Evolutionary conservation across 2,888 invertebrate species (phyloP).

Genomic region (Orchesellides sinensis): DNA sequence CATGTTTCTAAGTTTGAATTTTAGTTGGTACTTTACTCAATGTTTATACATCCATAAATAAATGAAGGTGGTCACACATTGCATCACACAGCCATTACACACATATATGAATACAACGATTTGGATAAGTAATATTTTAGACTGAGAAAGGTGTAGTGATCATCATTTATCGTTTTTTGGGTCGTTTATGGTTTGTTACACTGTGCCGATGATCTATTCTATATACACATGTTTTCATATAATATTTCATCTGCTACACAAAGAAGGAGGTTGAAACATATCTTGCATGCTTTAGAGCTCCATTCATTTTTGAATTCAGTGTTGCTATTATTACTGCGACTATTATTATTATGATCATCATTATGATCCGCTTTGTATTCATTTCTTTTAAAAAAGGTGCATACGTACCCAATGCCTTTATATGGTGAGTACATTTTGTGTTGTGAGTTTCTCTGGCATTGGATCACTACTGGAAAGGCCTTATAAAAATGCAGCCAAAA

Average conservation of each 20-base stretch:
- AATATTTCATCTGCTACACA: slow-evolving; percentile 16
- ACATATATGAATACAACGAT: not conserved
- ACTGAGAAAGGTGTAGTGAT: slow-evolving; percentile 30
- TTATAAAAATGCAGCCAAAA: not conserved
- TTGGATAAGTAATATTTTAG: too few relatives aligned
- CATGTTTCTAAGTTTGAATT: not conserved
- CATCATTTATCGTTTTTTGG: slow-evolving; percentile 16
- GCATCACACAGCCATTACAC: not conserved
- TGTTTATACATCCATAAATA: not conserved
- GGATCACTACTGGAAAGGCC: slow-evolving; percentile 14
- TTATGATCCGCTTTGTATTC: slow-evolving; percentile 39
- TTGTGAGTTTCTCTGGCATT: slow-evolving; percentile 6
- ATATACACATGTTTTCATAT: slow-evolving; percentile 39
- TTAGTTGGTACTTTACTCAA: too few relatives aligned
- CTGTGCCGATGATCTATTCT: slow-evolving; percentile 28
- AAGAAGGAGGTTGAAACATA: not conserved
- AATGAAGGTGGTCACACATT: slow-evolving; percentile 2
- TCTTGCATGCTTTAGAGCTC: slow-evolving; percentile 23
- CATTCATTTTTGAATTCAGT: slow-evolving; percentile 21
- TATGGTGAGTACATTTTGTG: too few relatives aligned
- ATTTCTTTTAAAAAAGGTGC: slow-evolving; percentile 19
- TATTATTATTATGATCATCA: slow-evolving; percentile 37
- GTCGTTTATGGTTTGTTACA: slow-evolving; percentile 49
- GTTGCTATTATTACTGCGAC: slow-evolving; percentile 34
- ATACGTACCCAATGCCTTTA: too few relatives aligned